Evolutionary conservation across 2,888 invertebrate genomes (phyloP), one percentile per base, ranked within the genome.

Genomic region (Habroteleia sp.): DNA sequence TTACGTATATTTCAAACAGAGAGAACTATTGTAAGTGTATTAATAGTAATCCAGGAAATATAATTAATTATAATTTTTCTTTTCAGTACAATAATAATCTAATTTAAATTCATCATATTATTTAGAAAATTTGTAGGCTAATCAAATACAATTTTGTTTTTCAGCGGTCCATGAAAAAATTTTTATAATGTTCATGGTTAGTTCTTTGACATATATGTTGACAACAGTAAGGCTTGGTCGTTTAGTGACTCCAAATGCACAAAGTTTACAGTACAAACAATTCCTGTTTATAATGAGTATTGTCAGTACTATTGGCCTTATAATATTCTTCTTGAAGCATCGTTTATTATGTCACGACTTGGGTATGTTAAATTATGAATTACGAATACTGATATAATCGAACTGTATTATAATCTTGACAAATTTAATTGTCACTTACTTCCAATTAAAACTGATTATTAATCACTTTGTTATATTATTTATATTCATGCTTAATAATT

Each of bases 21-120:
- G 97, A 97, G 90, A 97, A 97, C 89, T 97, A 97, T 91, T 96
- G 97, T 97, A 91, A 94, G 95, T 93, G 81, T 39, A 31, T n/a
- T 20, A 41, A 20, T 20, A 20, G n/a, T n/a, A n/a, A n/a, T n/a
- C n/a, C n/a, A n/a, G n/a, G n/a, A n/a, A n/a, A n/a, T n/a, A n/a
- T n/a, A n/a, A n/a, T n/a, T n/a, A n/a, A n/a, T n/a, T n/a, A n/a
- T n/a, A n/a, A n/a, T n/a, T n/a, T n/a, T n/a, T n/a, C n/a, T n/a
- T n/a, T n/a, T n/a, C n/a, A n/a, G n/a, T n/a, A n/a, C n/a, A n/a
- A n/a, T n/a, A n/a, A n/a, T n/a, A n/a, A n/a, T n/a, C n/a, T n/a
- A n/a, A n/a, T n/a, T n/a, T n/a, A n/a, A n/a, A n/a, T n/a, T n/a
- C n/a, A n/a, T n/a, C n/a, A n/a, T n/a, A n/a, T n/a, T n/a, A n/a